These are phyloP conservation scores for Stegodyphus mimosarum DNA, from an alignment of 1,140 invertebrate genomes.

Conservation along the genomic window DNA sequence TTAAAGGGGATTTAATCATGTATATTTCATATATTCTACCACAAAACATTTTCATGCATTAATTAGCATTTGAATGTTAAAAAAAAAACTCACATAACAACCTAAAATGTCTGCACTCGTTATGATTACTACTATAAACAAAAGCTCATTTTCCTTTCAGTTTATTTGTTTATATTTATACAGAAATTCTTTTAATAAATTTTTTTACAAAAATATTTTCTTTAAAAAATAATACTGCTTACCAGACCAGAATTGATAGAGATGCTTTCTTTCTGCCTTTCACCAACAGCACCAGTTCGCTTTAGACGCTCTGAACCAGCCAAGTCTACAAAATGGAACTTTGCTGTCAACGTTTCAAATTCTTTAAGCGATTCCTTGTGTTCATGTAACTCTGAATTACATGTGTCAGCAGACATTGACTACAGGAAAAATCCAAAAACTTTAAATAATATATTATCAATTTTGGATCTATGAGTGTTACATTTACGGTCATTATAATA, in stretches of 20 bases:
- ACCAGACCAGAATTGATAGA: conserved; percentile 87
- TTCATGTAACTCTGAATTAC: conserved; percentile 46
- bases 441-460: too few relatives aligned
- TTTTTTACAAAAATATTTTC: background rate
- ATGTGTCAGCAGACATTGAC: conserved; percentile 18
- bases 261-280: conserved; percentile 85
- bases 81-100: too few relatives aligned
- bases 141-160: background rate
- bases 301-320: conserved; percentile 89
- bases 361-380: conserved; percentile 43
- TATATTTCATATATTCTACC: too few relatives aligned
- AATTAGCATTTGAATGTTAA: too few relatives aligned
- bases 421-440: background rate
- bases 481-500: too few relatives aligned
- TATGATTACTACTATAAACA: too few relatives aligned
- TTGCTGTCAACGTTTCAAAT: conserved; percentile 64
- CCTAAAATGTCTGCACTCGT: too few relatives aligned
- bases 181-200: background rate
- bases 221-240: conserved; percentile 7
- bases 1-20: too few relatives aligned
- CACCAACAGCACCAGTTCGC: conserved; percentile 80
- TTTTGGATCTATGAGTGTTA: too few relatives aligned
- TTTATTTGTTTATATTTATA: background rate
- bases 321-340: conserved; percentile 89
- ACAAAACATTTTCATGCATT: too few relatives aligned